Evolutionary conservation across 2,113 vertebrate species (phyloP).

Genomic region (Melanostigma gelatinosum): DNA sequence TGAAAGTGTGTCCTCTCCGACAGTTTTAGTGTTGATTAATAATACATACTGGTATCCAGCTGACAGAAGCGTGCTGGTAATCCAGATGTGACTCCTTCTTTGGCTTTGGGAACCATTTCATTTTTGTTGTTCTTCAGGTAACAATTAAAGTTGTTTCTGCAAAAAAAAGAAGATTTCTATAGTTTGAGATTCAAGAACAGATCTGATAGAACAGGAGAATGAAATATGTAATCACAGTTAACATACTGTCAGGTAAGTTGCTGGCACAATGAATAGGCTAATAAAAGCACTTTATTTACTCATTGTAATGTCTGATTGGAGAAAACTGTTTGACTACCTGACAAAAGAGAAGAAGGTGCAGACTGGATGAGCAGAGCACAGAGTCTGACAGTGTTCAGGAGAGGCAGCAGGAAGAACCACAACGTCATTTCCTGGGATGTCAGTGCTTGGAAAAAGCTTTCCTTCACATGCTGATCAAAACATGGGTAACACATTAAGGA

Average conservation of each 20-base stretch:
- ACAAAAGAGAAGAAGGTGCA: conserved; percentile 71
- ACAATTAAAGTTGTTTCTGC: conserved; percentile 42
- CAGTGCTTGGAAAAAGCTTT: conserved; percentile 42
- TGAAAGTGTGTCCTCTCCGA: neutral
- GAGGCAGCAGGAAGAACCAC: conserved; percentile 21
- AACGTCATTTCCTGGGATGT: conserved; percentile 27
- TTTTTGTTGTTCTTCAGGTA: neutral
- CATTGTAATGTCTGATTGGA: neutral
- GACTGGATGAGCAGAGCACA: conserved; percentile 66
- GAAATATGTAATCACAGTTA: neutral
- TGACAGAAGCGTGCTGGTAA: conserved; percentile 59
- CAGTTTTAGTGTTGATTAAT: neutral
- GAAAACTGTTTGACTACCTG: conserved; percentile 30
- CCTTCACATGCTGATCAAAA: conserved; percentile 48
- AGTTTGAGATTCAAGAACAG: neutral
- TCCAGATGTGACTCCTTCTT: conserved; percentile 55
- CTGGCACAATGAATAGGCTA: no score
- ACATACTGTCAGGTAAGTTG: neutral
- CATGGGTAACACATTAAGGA: neutral
- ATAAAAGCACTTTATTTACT: neutral
- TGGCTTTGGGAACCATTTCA: neutral
- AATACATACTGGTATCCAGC: conserved; percentile 33
- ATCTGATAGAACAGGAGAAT: neutral
- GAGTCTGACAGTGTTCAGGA: conserved; percentile 61
- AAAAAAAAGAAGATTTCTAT: neutral